Evolutionary conservation across 1,140 invertebrate species (phyloP), one percentile per base, ranked within the genome.

Genomic region (Nebria ingens): DNA sequence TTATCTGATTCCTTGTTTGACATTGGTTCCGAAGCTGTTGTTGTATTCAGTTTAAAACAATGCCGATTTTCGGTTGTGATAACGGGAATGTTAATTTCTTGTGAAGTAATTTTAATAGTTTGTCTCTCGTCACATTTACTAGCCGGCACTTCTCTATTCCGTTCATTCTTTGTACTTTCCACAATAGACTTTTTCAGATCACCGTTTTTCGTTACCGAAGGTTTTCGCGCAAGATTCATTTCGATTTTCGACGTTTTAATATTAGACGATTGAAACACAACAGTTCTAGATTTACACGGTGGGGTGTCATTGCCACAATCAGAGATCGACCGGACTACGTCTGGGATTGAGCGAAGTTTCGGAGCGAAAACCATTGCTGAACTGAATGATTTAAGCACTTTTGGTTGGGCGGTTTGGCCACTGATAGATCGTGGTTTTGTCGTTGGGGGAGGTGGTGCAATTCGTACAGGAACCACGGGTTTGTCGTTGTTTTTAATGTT

Each of bases 361-460:
- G 6, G 40, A 17, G 9, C 17, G 40, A 45, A 45, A 4, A 45
- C 40, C 40, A 45, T 45, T 17, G 40, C 40, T 17, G 40, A 45
- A 17, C 40, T 45, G 40, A 12, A 45, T 17, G 40, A 45, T 45
- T 45, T 45, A 45, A 45, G 6, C 40, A 45, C 40, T 45, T 45
- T 9, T 6, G 25, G 25, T n/a, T 34, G 25, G 6, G 40, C 40
- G 6, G 17, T 45, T 11, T 45, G 40, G 9, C 74, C 64, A 73
- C 71, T 66, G n/a, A n/a, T n/a, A 68, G 68, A 61, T 73, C 74
- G 56, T 73, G 64, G 62, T 70, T 73, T 64, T 72, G 73, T 62
- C 6, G 72, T 61, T 12, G 75, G 75, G 40, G 75, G 75, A 34
- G 75, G 74, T 12, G 75, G 75, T 11, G 75, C 75, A 64, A 68